Base-by-base conservation (phyloP, 2,888 invertebrate species). In the Nemotelus pantherinus region DNA sequence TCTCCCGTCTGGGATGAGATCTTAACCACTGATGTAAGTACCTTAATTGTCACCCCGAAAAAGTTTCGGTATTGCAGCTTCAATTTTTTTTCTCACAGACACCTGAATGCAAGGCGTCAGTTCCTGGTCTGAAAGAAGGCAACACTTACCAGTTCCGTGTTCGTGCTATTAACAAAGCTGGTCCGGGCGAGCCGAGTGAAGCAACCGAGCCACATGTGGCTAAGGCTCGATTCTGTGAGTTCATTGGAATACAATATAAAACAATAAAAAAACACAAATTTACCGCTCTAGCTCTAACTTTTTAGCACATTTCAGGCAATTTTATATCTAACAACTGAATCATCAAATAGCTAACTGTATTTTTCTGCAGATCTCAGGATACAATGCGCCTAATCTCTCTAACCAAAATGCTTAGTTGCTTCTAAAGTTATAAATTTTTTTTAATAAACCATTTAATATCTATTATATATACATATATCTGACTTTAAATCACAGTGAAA, bases 71-170 rank as follows among this genome's bases (percentile, higher is more conserved):
- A 41, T 39, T 41, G 39, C 43, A 41, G 10, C 9, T 10, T 39
- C 7, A 25, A 58, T 2, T 5, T 63, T 50, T 65, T 63, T 68
- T 48, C 39, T 65, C 65, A 3, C 78, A 94, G 91, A 91, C 92
- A 68, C 92, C 95, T 10, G 91, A 92, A 81, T 92, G 93, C 81
- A 93, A 94, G 83, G 95, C 93, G n/a, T 91, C 92, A 45, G 95
- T 96, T 67, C 93, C 94, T 2, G 95, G 94, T 5, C 88, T 97
- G 67, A 94, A 93, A 85, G 96, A 97, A 88, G 96, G 96, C 81
- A 95, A 96, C 84, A 93, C 94, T 10, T 98, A 98, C 87, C 97
- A 98, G 88, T 98, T 98, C 90, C 90, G 98, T n/a, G 95, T 98
- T 0, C 90, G 94, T 4, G 97, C 98, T 53, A 93, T 97, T 39